phyloP scores from a whole-genome alignment of 1,140 invertebrate genomes.

The Cepaea nemoralis region DNA sequence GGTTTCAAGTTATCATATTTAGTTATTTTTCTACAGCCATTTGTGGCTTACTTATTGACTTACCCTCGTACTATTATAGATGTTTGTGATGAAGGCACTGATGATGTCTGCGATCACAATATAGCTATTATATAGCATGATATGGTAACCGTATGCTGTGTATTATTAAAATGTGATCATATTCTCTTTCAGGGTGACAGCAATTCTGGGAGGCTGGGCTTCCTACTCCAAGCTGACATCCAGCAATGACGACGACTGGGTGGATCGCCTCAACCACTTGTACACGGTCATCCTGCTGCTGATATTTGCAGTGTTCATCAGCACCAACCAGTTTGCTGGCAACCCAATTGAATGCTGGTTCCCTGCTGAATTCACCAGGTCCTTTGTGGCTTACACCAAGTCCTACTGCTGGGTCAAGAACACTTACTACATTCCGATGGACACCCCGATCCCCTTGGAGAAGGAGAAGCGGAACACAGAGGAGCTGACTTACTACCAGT shows the following conservation, averaged over 20 bases:
- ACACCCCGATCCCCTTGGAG: slow-evolving; percentile 62
- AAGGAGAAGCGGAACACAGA: slow-evolving; percentile 55
- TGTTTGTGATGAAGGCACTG: no score
- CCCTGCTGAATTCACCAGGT: slow-evolving; percentile 71
- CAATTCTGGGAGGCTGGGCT: slow-evolving; percentile 63
- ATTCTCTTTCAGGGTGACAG: slow-evolving; percentile 50
- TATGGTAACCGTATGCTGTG: no score
- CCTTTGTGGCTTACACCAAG: slow-evolving; percentile 71
- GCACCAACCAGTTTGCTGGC: slow-evolving; percentile 85
- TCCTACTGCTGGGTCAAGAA: slow-evolving; percentile 73
- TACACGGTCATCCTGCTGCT: slow-evolving; percentile 65
- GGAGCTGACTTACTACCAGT: slow-evolving; percentile 70
- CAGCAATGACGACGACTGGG: slow-evolving; percentile 70
- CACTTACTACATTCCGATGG: slow-evolving; percentile 73
- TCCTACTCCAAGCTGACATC: slow-evolving; percentile 64
- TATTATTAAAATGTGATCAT: no score
- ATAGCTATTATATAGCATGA: no score
- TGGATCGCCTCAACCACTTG: slow-evolving; percentile 63
- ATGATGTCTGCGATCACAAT: no score
- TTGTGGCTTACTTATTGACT: no score
- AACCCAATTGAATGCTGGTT: slow-evolving; percentile 72
- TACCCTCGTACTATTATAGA: no score
- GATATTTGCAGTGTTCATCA: slow-evolving; percentile 66
- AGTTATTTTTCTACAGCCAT: no score
- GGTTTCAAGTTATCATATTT: no score